Evolutionary conservation across 1,140 invertebrate genomes (phyloP), one percentile per base, ranked within the genome.

Genomic region (Harpegnathos saltator): DNA sequence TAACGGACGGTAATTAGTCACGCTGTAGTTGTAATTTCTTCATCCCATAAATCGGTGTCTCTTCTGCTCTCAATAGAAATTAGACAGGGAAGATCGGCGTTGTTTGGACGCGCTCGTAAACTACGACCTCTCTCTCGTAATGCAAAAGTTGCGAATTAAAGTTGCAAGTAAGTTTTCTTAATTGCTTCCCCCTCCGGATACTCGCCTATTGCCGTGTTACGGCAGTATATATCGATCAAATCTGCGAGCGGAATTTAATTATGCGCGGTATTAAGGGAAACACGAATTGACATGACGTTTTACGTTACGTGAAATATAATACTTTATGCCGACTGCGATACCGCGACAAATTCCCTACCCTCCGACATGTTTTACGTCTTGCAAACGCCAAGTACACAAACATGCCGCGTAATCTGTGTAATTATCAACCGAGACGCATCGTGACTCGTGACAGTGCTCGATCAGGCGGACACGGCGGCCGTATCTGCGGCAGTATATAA

Each of bases 1-100:
- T 80, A 80, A n/a, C 75, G 33, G 50, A 12, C 22, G 22, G n/a
- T 52, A 80, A 80, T 80, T 80, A 80, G 65, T 80, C 75, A 69
- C 33, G 7, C 12, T 22, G 54, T 17, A 69, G n/a, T 24, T 69
- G 65, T 59, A 69, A 80, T 80, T 80, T 80, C 75, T 80, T 78
- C 15, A 44, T 59, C 33, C 1, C 24, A 80, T 71, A 80, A 80
- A 80, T 71, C 48, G 52, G 26, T 59, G 75, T 59, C 33, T 69
- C 22, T 22, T 26, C 24, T 24, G 52, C 26, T 44, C 3, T 44
- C 0, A 4, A n/a, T 19, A 15, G 5, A 33, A n/a, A n/a, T n/a
- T n/a, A n/a, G n/a, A 19, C 52, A 15, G 15, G 1, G 12, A 48
- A 0, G 17, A 48, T 1, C n/a, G 15, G 56, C 17, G 7, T 66